Base-by-base conservation (phyloP, 2,113 vertebrate species). In the Arenaria interpres region DNA sequence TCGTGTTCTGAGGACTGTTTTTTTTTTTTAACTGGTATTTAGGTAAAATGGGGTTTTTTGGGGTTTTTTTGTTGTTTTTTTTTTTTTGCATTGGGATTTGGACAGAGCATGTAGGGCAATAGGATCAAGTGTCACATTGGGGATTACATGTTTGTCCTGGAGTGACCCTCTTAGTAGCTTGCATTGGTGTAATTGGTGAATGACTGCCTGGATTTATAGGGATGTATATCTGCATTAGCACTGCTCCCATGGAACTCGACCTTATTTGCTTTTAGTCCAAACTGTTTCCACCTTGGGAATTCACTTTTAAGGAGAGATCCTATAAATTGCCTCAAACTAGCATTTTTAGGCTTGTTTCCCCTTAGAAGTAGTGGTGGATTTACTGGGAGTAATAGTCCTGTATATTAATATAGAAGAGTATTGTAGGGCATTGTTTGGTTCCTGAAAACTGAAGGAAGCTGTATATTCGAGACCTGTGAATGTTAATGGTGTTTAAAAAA, bases 51-150 rank as follows among this genome's bases (percentile, higher is more conserved):
- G 41, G 3, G 9, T 30, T 10, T n/a, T 62, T 37, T 8, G 32
- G 23, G 32, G 9, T 32, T 56, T 85, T 72, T 79, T 22, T 73
- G 78, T 75, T 80, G 13, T 67, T 19, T 15, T 46, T 46, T 21
- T 46, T 32, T 72, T 54, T 75, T 21, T 60, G 5, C 45, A 3
- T 9, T 82, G 69, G 89, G 88, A 95, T 96, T 96, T 94, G 84
- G 54, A 12, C 46, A 50, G 89, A 79, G 91, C 90, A 93, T 73
- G 77, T 93, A 90, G 93, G 90, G 89, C 72, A 88, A 94, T 90
- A 88, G 95, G 95, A 96, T 97, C 95, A 96, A 96, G 96, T 90
- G 94, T 95, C 96, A 96, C 88, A 92, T 60, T 89, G 86, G 79
- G 76, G 95, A 96, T 97, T 97, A 97, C 93, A 62, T 63, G 30